Conservation (phyloP, 2,797 vertebrate species). For the Liparis tanakae region DNA sequence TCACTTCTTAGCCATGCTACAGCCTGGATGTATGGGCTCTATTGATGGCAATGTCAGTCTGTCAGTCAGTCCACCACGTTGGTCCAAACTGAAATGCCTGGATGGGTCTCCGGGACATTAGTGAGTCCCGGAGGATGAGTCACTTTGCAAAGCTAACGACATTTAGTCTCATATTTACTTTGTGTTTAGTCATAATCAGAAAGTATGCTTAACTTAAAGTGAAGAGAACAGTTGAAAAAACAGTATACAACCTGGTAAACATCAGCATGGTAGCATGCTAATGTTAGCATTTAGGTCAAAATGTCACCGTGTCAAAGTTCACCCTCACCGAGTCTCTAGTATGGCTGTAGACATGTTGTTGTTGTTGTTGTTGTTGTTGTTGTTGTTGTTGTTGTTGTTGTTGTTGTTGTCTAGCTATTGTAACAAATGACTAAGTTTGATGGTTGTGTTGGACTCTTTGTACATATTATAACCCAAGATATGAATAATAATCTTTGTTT, state of each 20-base stretch:
- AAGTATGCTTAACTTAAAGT: not conserved
- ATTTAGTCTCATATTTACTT: not conserved
- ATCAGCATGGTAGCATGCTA: not conserved
- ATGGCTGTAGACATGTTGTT: not conserved
- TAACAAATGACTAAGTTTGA: not conserved
- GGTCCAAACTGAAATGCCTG: not conserved
- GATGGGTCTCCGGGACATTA: not conserved
- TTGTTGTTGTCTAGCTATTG: not conserved
- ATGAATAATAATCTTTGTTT: not conserved
- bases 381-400: too few species aligned
- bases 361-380: too few species aligned
- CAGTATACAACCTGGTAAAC: not conserved
- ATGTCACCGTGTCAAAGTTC: not conserved
- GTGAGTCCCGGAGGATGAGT: not conserved
- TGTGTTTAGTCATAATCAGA: not conserved
- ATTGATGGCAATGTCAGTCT: not conserved
- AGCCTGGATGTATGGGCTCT: not conserved
- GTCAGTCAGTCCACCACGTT: not conserved
- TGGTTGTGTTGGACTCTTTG: not conserved
- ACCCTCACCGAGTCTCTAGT: not conserved
- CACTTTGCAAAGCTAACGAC: not conserved
- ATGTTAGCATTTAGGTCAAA: not conserved
- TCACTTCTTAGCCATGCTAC: not conserved
- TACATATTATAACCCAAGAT: not conserved
- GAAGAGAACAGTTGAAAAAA: not conserved